Evolutionary conservation across 2,888 invertebrate species (phyloP).

Genomic region (Athripsodes cinereus): DNA sequence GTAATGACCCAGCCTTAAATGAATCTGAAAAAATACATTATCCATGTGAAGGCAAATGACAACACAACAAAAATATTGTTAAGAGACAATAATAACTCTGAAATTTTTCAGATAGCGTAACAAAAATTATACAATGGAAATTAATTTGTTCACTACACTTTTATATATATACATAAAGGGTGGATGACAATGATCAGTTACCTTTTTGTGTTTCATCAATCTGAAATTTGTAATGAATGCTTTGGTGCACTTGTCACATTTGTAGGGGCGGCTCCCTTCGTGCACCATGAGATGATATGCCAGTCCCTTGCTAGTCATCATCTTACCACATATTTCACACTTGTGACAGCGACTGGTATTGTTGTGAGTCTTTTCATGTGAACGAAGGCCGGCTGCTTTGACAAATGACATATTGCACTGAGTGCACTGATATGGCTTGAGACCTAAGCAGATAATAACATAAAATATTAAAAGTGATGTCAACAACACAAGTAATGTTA

Average conservation of each 20-base stretch:
- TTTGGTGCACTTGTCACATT: background rate
- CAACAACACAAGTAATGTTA: no score
- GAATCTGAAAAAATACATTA: background rate
- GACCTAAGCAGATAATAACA: no score
- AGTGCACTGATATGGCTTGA: background rate
- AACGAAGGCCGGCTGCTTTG: background rate
- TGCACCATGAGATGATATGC: background rate
- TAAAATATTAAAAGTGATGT: background rate
- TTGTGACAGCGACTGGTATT: background rate
- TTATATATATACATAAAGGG: no score
- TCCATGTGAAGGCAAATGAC: background rate
- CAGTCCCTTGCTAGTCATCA: background rate
- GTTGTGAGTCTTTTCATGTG: background rate
- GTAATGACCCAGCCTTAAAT: background rate
- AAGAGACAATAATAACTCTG: no score
- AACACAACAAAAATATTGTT: no score
- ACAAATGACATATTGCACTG: background rate
- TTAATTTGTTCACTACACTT: no score
- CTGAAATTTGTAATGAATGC: background rate
- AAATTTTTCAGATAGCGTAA: no score
- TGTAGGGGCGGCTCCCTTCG: background rate
- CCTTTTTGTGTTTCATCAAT: background rate
- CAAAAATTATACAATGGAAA: no score
- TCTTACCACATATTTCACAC: background rate
- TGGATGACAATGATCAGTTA: background rate